Evolutionary conservation across 2,797 vertebrate genomes (phyloP).

Genomic region (Bothrops alternatus): DNA sequence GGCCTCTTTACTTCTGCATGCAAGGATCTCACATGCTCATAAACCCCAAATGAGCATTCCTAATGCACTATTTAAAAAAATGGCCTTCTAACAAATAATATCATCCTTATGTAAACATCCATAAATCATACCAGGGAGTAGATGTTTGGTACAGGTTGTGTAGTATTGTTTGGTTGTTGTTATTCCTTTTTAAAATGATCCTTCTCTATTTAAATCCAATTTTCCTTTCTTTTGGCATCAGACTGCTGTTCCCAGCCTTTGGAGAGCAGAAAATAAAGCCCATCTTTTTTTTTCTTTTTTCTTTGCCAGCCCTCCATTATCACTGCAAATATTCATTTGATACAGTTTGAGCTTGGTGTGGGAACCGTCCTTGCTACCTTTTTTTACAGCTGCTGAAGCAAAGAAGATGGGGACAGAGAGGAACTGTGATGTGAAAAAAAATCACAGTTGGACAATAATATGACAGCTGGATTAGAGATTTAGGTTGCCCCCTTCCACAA

Average conservation of each 20-base stretch:
- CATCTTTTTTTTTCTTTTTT: neutral
- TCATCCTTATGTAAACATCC: slow-evolving; percentile 39
- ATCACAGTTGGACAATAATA: neutral
- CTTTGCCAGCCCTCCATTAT: neutral
- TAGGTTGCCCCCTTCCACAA: neutral
- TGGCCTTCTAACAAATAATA: slow-evolving; percentile 43
- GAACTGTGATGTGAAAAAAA: neutral
- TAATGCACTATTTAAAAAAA: slow-evolving; percentile 26
- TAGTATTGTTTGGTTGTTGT: neutral
- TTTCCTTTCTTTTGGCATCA: slow-evolving; percentile 40
- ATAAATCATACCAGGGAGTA: slow-evolving; percentile 42
- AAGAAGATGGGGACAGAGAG: neutral
- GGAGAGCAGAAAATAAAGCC: neutral
- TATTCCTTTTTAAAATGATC: slow-evolving; percentile 23
- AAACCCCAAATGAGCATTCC: slow-evolving; percentile 37
- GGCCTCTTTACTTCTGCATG: neutral
- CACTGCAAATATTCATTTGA: neutral
- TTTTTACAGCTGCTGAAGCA: neutral
- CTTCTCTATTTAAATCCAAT: neutral
- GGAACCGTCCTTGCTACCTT: slow-evolving; percentile 18
- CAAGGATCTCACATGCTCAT: neutral
- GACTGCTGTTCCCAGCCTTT: slow-evolving; percentile 17
- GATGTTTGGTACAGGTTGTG: slow-evolving; percentile 21
- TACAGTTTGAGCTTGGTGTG: slow-evolving; percentile 7
- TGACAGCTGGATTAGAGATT: neutral